Conservation (phyloP, 2,888 invertebrate genomes). For the Ormyrus rosae region DNA sequence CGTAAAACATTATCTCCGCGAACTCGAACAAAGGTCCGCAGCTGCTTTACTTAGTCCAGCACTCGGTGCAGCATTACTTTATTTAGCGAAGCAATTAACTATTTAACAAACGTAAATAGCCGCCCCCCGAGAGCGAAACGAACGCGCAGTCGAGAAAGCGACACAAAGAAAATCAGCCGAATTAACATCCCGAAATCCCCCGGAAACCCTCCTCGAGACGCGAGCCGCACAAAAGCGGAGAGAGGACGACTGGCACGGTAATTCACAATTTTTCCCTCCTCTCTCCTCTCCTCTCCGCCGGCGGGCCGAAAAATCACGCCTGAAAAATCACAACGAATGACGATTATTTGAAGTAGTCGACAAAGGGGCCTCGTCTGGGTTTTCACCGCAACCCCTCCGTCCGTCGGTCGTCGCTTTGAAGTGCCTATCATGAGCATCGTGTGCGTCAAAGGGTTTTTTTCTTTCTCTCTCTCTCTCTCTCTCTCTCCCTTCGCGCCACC, state of each 20-base stretch:
- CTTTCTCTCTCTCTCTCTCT: background rate
- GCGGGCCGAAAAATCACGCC: slow-evolving; percentile 29
- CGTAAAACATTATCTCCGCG: no score
- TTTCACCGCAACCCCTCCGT: no score
- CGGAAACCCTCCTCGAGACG: background rate
- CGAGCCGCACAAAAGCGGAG: background rate
- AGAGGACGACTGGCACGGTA: background rate
- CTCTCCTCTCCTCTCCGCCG: background rate
- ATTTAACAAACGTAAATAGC: no score
- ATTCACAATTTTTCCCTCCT: background rate
- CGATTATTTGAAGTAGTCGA: slow-evolving; percentile 41
- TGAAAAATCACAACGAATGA: slow-evolving; percentile 51
- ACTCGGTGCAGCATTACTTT: no score
- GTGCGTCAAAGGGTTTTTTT: no score
- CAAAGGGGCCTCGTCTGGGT: background rate
- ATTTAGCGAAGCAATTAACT: no score
- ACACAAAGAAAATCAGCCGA: no score
- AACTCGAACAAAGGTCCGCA: no score
- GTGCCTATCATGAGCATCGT: slow-evolving; percentile 21
- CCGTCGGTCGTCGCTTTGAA: slow-evolving; percentile 19
- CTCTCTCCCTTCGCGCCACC: background rate
- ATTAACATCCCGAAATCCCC: background rate
- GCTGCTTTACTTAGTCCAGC: no score
- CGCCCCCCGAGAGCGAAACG: no score
- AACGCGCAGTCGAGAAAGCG: no score